Evolutionary conservation across 2,113 vertebrate species (phyloP), one percentile per base, ranked within the genome.

Genomic region (Hemiprocne comata): DNA sequence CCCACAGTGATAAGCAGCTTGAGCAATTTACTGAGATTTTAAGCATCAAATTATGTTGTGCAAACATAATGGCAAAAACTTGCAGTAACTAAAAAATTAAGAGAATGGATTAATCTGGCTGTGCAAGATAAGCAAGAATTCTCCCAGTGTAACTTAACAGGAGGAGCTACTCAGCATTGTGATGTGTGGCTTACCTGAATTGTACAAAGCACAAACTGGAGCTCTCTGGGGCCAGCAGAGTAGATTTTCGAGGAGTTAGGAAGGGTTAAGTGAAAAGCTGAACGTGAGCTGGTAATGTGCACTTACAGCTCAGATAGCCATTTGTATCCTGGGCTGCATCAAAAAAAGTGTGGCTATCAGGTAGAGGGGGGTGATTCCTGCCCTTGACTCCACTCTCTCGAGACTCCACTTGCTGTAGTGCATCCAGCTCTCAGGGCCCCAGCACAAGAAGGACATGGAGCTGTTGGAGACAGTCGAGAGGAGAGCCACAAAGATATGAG

Each of bases 1-100:
- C 69, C 64, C 76, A 61, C 73, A 31, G 12, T 46, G 76, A 67
- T 92, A 86, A 77, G 85, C 77, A 87, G 85, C 89, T 86, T 57
- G 23, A 33, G 48, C 73, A 95, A 90, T 86, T 89, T 78, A 53
- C 61, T 55, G 69, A 87, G 57, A 87, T 87, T 83, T 93, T 90
- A 92, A 92, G 89, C 65, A 55, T 75, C 67, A 17, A 62, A 74
- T 90, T 90, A 55, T 0, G 0, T 89, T 87, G 44, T 87, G 66
- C 74, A 91, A 87, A 53, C 48, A 36, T 93, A 89, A 89, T 85
- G 65, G 53, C 46, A 76, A 29, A 48, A 73, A 48, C 69, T 51
- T 87, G 61, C 48, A 89, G 51, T 74, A 87, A 74, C 48, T 83
- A 17, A 73, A 91, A 33, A 76, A 46, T 16, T 78, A 55, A 71